phyloP scores from a whole-genome alignment of 2,113 vertebrate genomes.

The Uria lomvia region DNA sequence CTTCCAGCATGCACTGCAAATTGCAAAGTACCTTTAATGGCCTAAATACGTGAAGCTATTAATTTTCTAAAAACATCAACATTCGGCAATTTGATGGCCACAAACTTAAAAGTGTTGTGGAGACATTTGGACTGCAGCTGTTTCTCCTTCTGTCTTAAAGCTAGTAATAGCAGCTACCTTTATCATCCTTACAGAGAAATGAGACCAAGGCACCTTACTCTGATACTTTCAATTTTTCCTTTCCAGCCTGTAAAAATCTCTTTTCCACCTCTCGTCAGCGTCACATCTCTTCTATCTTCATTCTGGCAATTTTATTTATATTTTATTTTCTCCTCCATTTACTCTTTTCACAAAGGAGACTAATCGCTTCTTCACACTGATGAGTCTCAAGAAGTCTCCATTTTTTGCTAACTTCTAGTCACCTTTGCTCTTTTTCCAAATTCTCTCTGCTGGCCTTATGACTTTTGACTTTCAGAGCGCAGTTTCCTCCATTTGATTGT shows the following conservation, averaged over 20 bases:
- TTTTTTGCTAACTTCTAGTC: background rate
- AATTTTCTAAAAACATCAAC: background rate
- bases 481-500: background rate
- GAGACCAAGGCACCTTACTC: background rate
- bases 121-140: background rate
- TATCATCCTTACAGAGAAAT: background rate
- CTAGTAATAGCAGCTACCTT: background rate
- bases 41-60: background rate
- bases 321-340: background rate
- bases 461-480: conserved; percentile 3
- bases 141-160: background rate
- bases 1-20: background rate
- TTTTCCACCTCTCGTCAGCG: background rate
- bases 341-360: background rate
- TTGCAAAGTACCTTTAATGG: background rate
- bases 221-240: background rate
- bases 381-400: background rate
- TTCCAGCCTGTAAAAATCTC: background rate
- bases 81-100: background rate
- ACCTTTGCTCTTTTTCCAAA: background rate
- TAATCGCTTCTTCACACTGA: background rate
- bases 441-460: background rate
- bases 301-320: background rate
- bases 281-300: background rate
- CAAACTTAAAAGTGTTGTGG: background rate